A percentile compares a stretch with the other conserved stretches of the same genome.
Conservation (phyloP, 2,113 vertebrate species). For the Narcine bancroftii region DNA sequence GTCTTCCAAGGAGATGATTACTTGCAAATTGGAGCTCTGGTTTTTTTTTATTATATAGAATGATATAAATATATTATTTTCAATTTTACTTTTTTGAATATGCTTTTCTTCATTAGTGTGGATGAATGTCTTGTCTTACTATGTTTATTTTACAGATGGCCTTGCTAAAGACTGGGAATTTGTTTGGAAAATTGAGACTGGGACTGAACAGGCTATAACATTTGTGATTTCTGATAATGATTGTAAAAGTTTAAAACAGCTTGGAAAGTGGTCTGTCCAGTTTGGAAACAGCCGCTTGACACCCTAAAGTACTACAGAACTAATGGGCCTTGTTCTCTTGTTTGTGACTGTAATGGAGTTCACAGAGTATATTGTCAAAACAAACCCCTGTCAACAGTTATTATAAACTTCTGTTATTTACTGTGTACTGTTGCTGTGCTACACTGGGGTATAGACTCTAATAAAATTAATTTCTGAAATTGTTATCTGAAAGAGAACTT, state of each 20-base stretch:
- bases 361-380: slow-evolving; percentile 33
- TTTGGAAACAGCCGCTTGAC: neutral
- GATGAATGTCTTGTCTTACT: neutral
- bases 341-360: neutral
- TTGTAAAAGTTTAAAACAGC: slow-evolving; percentile 14
- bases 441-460: neutral
- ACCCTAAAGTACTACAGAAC: neutral
- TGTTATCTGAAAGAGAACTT: neutral
- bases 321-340: neutral
- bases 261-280: neutral
- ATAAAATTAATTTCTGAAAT: neutral
- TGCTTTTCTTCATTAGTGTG: neutral
- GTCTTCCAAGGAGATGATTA: neutral
- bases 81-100: neutral
- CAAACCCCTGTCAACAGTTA: neutral
- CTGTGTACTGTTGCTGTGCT: neutral
- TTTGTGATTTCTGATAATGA: neutral
- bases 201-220: neutral
- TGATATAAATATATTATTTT: no score
- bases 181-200: neutral
- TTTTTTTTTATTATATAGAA: no score
- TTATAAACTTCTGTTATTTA: slow-evolving; percentile 28
- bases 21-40: neutral
- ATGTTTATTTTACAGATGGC: neutral
- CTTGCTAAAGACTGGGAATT: neutral